Percentiles rank a stretch among this genome's conserved stretches.
Evolutionary conservation across 2,888 invertebrate genomes (phyloP).

Genomic region (Arctia plantaginis): DNA sequence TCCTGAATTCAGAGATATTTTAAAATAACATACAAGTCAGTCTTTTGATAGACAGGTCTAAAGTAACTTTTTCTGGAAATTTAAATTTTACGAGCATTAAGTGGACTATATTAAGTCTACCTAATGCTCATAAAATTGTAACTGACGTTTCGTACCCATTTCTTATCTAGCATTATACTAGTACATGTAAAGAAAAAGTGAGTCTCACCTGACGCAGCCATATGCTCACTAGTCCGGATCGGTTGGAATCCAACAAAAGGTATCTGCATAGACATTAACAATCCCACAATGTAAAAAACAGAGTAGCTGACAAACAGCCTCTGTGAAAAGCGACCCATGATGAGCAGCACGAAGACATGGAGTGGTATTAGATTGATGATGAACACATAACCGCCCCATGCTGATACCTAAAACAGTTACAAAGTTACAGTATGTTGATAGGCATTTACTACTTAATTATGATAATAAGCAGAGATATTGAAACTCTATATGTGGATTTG

Average conservation of each 20-base stretch:
- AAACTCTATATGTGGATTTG: too few species aligned
- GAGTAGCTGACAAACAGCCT: slow-evolving; percentile 97
- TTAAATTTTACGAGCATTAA: background rate
- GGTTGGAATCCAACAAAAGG: slow-evolving; percentile 99
- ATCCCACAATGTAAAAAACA: slow-evolving; percentile 98
- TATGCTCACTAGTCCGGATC: slow-evolving; percentile 99
- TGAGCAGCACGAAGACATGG: slow-evolving; percentile 96
- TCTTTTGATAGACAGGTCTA: background rate
- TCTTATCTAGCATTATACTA: background rate
- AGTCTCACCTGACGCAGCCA: slow-evolving; percentile 96
- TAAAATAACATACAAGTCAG: background rate
- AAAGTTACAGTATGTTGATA: background rate
- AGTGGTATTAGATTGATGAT: slow-evolving; percentile 99
- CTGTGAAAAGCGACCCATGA: slow-evolving; percentile 98
- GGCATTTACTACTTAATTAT: background rate
- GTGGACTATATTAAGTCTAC: too few species aligned
- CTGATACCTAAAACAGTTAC: slow-evolving; percentile 91
- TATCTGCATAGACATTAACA: slow-evolving; percentile 98
- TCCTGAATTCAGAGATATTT: background rate
- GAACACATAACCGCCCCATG: slow-evolving; percentile 99
- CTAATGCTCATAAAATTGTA: background rate
- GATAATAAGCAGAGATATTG: background rate
- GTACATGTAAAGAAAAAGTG: background rate
- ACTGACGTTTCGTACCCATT: background rate
- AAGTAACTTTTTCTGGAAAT: background rate